Conservation (phyloP, 2,888 invertebrate species). For the Sphecodes monilicornis region DNA sequence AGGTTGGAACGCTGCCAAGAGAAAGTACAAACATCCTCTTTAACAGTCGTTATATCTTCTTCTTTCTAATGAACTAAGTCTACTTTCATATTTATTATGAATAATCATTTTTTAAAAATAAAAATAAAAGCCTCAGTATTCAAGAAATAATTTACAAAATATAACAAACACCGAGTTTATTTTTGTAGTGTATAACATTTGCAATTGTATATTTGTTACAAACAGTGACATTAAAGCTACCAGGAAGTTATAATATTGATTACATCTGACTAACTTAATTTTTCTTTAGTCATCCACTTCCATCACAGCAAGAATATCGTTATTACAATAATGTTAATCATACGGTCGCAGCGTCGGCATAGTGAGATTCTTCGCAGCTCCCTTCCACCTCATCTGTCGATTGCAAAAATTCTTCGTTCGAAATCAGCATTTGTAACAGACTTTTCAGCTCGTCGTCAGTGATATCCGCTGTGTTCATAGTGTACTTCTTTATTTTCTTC, state of each 20-base stretch:
- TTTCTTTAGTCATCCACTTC: neutral
- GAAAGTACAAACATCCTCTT: neutral
- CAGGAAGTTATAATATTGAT: neutral
- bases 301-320: neutral
- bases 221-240: neutral
- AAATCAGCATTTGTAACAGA: constrained; percentile 35
- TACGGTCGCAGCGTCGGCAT: neutral
- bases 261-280: neutral
- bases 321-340: neutral
- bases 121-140: neutral
- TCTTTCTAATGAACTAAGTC: neutral
- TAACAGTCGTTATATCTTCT: neutral
- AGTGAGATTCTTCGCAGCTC: neutral
- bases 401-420: constrained; percentile 22
- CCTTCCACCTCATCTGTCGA: constrained; percentile 3
- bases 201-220: neutral
- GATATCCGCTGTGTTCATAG: constrained; percentile 32
- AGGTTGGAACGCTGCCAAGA: neutral
- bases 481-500: constrained; percentile 55
- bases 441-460: constrained; percentile 17
- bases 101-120: neutral
- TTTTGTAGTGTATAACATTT: neutral
- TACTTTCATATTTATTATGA: too few relatives aligned
- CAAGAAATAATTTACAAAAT: neutral
- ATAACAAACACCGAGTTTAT: neutral